Evolutionary conservation across 2,888 invertebrate species (phyloP), one percentile per base, ranked within the genome.

Genomic region (Seira ritae): DNA sequence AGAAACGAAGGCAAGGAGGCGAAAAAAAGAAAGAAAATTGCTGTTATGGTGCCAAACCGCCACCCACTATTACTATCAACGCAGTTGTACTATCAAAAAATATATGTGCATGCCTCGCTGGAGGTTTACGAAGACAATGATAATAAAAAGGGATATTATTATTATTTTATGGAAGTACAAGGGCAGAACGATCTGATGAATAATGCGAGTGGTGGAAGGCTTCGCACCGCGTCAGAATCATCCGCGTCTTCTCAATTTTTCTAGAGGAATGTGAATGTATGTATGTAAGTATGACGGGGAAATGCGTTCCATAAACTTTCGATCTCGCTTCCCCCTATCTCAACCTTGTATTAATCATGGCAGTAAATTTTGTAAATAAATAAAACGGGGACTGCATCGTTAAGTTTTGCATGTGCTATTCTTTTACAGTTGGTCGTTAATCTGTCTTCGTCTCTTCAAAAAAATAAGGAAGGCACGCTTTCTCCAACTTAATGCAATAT

Each of bases 381-480:
- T 42, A 42, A 42, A 12, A 42, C n/a, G n/a, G n/a, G n/a, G n/a
- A n/a, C n/a, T n/a, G n/a, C n/a, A n/a, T n/a, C n/a, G n/a, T n/a
- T n/a, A n/a, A n/a, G n/a, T n/a, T n/a, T n/a, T 10, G 46, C 46
- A 46, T 10, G 10, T 12, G 23, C 66, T 23, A 60, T 12, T 12
- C 6, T 6, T 70, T 50, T 50, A 22, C 50, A 20, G 50, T 46
- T 50, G 70, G 37, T 70, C 70, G 50, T 70, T 70, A 70, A 70
- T 70, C 70, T 70, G 70, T 68, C 70, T 23, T 70, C 50, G 50
- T 70, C 50, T 46, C 19, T 24, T 42, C n/a, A n/a, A n/a, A n/a
- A n/a, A n/a, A n/a, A n/a, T n/a, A n/a, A n/a, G n/a, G n/a, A n/a
- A n/a, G n/a, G n/a, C n/a, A n/a, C n/a, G n/a, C n/a, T n/a, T n/a